Evolutionary conservation across 1,140 invertebrate species (phyloP).

Genomic region (Lepidostoma basale): DNA sequence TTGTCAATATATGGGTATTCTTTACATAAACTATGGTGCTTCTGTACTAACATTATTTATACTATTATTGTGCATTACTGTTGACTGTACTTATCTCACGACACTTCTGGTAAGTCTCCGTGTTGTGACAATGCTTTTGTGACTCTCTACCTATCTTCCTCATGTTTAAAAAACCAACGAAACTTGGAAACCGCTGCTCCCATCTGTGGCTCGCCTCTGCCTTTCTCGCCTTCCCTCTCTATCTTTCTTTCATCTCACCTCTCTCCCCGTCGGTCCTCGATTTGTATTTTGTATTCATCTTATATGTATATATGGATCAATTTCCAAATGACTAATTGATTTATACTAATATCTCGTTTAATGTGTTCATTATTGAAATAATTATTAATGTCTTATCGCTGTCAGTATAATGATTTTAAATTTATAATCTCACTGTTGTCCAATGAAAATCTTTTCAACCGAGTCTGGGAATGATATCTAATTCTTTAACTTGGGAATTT

Average conservation of each 20-base stretch:
- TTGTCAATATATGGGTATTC: conserved; percentile 43
- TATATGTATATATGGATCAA: background rate
- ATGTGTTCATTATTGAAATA: too few species aligned
- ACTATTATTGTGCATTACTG: conserved; percentile 17
- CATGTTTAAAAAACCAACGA: conserved; percentile 1
- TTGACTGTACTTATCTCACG: conserved; percentile 14
- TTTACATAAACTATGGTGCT: conserved; percentile 26
- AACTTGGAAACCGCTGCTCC: background rate
- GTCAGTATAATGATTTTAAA: too few species aligned
- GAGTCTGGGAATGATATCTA: too few species aligned
- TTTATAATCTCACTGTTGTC: too few species aligned
- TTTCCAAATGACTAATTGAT: too few species aligned
- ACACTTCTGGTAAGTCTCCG: conserved; percentile 15
- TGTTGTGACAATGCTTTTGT: conserved; percentile 20
- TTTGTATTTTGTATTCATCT: background rate
- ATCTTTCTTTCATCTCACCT: background rate
- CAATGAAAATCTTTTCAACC: too few species aligned
- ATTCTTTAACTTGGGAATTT: conserved; percentile 11
- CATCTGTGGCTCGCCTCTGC: background rate
- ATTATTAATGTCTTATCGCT: too few species aligned
- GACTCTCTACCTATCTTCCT: conserved; percentile 7
- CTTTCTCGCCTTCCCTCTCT: background rate
- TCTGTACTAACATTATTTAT: conserved; percentile 21
- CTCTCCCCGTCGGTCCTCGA: background rate
- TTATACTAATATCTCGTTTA: too few species aligned